Evolutionary conservation across 1,140 invertebrate species (phyloP), one percentile per base, ranked within the genome.

Genomic region (Euura saliciscinereae): DNA sequence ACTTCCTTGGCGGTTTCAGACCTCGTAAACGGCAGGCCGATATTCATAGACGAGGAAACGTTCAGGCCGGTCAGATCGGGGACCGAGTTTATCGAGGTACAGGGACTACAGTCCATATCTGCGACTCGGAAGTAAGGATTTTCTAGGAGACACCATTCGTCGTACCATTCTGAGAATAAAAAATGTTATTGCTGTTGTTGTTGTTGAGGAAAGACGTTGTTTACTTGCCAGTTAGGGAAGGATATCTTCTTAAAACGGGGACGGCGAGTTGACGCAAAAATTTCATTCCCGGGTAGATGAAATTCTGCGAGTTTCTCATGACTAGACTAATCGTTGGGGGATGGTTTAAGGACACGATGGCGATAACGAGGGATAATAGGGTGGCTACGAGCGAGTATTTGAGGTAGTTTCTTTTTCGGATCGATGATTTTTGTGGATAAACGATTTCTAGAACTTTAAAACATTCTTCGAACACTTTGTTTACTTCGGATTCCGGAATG

Each of bases 71-170:
- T 87, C 70, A 88, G 77, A 75, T 91, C 88, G 44, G 90, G 87
- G 74, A 95, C 84, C 74, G 90, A 90, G 77, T 89, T 85, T 0
- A 93, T 88, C 78, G 89, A 84, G 81, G 90, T 90, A 78, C 94
- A 95, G 6, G 93, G 92, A 92, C 92, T 94, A 79, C 94, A 95
- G 78, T 94, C 93, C 88, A 94, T 91, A 77, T 93, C 91, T 2
- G 88, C 83, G 6, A 93, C 88, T 78, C 90, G 88, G 80, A 94
- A 95, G 79, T 90, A 94, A 69, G 93, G 93, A 85, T 95, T 95
- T 82, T 92, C 89, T 44, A 94, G 82, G 51, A 95, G 82, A 83
- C 94, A 95, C 82, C 91, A 91, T 86, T 95, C 94, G 87, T 95
- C 93, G 79, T 95, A 94, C 72, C 91, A 91, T 81, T 92, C 93